Percentiles rank a stretch among this genome's conserved stretches.
Evolutionary conservation across 2,797 vertebrate species (phyloP).

Genomic region (Cirrhinus molitorella): DNA sequence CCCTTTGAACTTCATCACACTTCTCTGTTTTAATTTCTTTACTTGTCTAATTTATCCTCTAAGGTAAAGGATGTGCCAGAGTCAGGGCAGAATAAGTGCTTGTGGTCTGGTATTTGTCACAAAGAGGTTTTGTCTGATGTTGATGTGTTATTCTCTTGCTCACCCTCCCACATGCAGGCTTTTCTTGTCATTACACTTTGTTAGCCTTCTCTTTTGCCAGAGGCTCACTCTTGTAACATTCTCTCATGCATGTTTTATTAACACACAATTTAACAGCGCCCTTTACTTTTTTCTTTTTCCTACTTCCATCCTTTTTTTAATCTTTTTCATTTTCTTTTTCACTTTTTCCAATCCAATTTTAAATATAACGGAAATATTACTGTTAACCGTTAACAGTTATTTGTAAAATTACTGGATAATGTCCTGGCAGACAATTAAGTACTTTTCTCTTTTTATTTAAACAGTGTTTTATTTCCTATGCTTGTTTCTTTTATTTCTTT

Average conservation of each 20-base stretch:
- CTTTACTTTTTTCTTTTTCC: slow-evolving; percentile 19
- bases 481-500: background rate
- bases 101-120: slow-evolving; percentile 52
- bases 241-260: slow-evolving; percentile 5
- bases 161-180: slow-evolving; percentile 10
- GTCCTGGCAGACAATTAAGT: background rate
- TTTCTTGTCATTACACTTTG: slow-evolving; percentile 7
- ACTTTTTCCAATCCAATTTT: slow-evolving; percentile 32
- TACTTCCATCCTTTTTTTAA: background rate
- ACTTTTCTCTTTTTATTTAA: background rate
- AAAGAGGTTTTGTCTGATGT: slow-evolving; percentile 50
- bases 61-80: slow-evolving; percentile 16
- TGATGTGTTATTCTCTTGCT: background rate
- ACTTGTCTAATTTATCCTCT: slow-evolving; percentile 33
- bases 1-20: slow-evolving; percentile 20
- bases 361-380: slow-evolving; percentile 12
- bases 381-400: background rate
- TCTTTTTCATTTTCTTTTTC: slow-evolving; percentile 26
- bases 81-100: background rate
- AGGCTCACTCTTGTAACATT: background rate
- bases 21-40: slow-evolving; percentile 36
- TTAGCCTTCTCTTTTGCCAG: slow-evolving; percentile 13
- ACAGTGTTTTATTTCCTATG: background rate
- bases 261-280: background rate
- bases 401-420: background rate